These are phyloP conservation scores for Polylopha cassiicola DNA, from an alignment of 2,888 invertebrate genomes.

Conservation along the genomic window DNA sequence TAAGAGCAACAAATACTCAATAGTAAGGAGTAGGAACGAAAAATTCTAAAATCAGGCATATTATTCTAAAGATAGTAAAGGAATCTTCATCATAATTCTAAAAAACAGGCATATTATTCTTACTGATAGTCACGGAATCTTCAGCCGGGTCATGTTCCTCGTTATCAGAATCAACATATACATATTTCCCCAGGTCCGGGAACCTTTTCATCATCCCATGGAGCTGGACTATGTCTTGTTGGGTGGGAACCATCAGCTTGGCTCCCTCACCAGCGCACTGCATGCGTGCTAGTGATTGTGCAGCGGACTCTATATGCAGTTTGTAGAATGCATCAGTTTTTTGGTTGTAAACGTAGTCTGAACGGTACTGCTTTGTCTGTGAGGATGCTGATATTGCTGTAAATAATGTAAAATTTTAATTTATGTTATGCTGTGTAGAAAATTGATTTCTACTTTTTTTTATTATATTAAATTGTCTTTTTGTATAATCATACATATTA, in stretches of 20 bases:
- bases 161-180: constrained; percentile 11
- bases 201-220: constrained; percentile 17
- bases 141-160: constrained; percentile 11
- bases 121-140: constrained; percentile 12
- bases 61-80: no score
- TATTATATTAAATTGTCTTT: no score
- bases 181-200: constrained; percentile 14
- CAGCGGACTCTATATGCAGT: constrained; percentile 12
- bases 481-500: no score
- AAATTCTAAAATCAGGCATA: no score
- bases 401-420: no score
- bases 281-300: not conserved
- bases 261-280: constrained; percentile 12
- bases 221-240: constrained; percentile 7
- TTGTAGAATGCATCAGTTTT: constrained; percentile 22
- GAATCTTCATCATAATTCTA: no score
- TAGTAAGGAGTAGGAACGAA: no score
- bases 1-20: no score
- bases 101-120: constrained; percentile 11
- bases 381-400: not conserved
- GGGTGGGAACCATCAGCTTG: constrained; percentile 8
- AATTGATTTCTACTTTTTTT: no score
- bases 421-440: no score
- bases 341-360: constrained; percentile 18
- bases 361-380: constrained; percentile 17